Percentiles rank a stretch among this genome's conserved stretches.
Conservation (phyloP, 35 echinoderm and acorn worm species). For the Diadema setosum region DNA sequence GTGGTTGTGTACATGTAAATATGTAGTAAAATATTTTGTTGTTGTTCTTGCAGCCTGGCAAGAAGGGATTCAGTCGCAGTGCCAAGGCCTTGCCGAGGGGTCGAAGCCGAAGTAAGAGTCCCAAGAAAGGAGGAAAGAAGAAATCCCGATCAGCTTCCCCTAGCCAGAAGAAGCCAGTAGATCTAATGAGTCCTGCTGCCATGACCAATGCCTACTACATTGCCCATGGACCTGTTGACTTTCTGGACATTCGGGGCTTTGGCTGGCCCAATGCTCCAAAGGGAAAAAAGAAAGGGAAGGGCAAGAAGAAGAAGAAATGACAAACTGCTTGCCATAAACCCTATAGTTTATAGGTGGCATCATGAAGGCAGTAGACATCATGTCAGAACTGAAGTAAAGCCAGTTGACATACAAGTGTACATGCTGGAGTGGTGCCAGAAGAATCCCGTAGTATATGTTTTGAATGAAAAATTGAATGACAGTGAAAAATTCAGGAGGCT, state of each 20-base stretch:
- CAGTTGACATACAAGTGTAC: no score
- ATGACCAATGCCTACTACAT: constrained; percentile 99
- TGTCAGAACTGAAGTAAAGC: no score
- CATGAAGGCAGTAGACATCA: no score
- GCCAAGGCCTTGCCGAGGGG: constrained; percentile 84
- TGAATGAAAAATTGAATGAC: no score
- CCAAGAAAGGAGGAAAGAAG: constrained; percentile 59
- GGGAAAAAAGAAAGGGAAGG: constrained; percentile 75
- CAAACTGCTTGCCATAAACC: no score
- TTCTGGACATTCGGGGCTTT: constrained; percentile 92
- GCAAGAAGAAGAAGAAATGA: constrained; percentile 63
- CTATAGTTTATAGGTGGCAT: no score
- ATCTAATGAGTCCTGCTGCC: constrained; percentile 93
- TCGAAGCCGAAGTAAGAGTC: constrained; percentile 83
- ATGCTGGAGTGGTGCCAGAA: no score
- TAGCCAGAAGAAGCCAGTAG: constrained; percentile 65
- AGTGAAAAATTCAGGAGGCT: no score
- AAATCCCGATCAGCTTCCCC: constrained; percentile 78
- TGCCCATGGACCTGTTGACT: constrained; percentile 84
- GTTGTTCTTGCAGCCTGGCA: constrained; percentile 64
- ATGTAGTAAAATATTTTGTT: neutral
- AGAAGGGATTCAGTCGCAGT: constrained; percentile 86
- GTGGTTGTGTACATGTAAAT: neutral
- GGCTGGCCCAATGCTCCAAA: constrained; percentile 90
- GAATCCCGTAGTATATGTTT: no score